Conservation (phyloP, 2,888 invertebrate genomes). For the Clivina fossor region DNA sequence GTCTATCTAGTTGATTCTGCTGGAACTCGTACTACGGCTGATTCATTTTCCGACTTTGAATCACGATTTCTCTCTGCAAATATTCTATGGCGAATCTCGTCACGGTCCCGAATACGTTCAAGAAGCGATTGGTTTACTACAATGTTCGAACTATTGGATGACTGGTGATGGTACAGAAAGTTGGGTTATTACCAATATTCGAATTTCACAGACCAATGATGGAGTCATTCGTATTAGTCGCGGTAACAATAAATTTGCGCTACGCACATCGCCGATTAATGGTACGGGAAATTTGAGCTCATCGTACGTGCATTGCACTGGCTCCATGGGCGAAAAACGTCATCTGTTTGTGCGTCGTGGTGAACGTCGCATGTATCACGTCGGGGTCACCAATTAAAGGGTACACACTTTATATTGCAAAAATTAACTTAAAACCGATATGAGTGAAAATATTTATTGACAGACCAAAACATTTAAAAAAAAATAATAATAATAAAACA, state of each 20-base stretch:
- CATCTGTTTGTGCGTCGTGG: slow-evolving; percentile 78
- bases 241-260: slow-evolving; percentile 80
- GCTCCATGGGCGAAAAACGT: slow-evolving; percentile 77
- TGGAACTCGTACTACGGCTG: slow-evolving; percentile 85
- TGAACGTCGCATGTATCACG: slow-evolving; percentile 87
- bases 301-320: slow-evolving; percentile 84
- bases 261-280: slow-evolving; percentile 82
- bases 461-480: too few relatives aligned
- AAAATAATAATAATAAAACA: too few relatives aligned
- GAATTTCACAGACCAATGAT: slow-evolving; percentile 82
- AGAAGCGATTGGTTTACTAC: slow-evolving; percentile 72
- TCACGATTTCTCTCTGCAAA: slow-evolving; percentile 80
- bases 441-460: too few relatives aligned
- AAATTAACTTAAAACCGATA: too few relatives aligned
- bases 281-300: slow-evolving; percentile 84
- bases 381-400: slow-evolving; percentile 82
- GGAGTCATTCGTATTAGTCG: slow-evolving; percentile 81
- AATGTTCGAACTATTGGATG: slow-evolving; percentile 75
- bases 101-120: slow-evolving; percentile 74
- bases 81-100: slow-evolving; percentile 78
- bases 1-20: slow-evolving; percentile 88
- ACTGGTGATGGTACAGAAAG: slow-evolving; percentile 83
- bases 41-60: slow-evolving; percentile 83
- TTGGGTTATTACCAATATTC: slow-evolving; percentile 84
- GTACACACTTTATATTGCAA: too few relatives aligned